Base-by-base conservation (phyloP, 2,113 vertebrate species). In the Morphnarchus princeps region DNA sequence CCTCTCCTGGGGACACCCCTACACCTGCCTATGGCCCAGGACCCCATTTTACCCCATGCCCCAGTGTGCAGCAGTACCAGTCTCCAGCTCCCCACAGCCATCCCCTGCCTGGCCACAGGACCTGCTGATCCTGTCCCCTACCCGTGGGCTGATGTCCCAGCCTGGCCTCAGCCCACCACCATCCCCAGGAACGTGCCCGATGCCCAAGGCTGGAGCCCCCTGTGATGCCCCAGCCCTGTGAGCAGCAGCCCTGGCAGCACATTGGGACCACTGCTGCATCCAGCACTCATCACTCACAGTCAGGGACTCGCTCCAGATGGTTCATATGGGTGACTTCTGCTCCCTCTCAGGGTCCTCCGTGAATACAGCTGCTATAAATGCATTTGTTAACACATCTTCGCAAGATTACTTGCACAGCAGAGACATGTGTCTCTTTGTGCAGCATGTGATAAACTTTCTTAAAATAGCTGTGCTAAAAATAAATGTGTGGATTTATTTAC, bases 221-320 rank as follows among this genome's bases (percentile, higher is more conserved):
- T 2, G 0, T 11, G 47, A 36, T 34, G 42, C 3, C 16, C 11
- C 18, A 20, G 19, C 22, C 31, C 32, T 78, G 49, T 0, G 0
- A 81, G 38, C 24, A 69, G 34, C 45, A 52, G 22, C 24, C 24
- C 45, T 22, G 28, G 49, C n/a, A 74, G 20, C 49, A 58, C 20
- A 9, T 0, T 21, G 66, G n/a, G 40, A 73, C 49, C 31, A 22
- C 19, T 42, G 19, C 29, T 76, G 62, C 32, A 34, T 50, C 20
- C 17, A 59, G 25, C 49, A 50, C 21, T 73, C 2, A 0, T 55
- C 69, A 38, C 59, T 84, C 38, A 8, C 72, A 36, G 57, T 6
- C 32, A 57, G 61, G 31, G 13, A 54, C 34, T 43, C 3, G 0
- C 42, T 95, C 70, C 77, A 95, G n/a, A 45, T 34, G 8, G 61